Base-by-base conservation (phyloP, 1,140 invertebrate genomes). In the Belonocnema kinseyi region DNA sequence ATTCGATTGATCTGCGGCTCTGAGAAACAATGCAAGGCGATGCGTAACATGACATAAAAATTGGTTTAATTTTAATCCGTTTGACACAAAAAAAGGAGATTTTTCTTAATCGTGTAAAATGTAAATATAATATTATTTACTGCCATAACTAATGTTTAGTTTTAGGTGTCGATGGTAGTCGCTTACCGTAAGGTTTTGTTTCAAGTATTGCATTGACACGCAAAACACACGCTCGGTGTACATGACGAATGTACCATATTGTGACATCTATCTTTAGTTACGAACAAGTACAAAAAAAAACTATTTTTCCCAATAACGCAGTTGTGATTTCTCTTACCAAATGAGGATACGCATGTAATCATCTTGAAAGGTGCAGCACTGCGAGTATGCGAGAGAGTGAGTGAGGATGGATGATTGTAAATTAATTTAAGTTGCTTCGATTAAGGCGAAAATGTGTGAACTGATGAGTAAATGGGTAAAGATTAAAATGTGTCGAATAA, bases 321-420 rank as follows among this genome's bases (percentile, higher is more conserved):
- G 78, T 89, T 84, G 83, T 83, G 85, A 88, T 86, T 83, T 85
- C 78, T 83, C 75, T 82, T 86, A 88, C 85, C 84, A 88, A 88
- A 88, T 86, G 84, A 85, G 80, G 75, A 82, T 84, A 84, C 19
- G 77, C 77, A 80, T 77, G 78, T 87, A 80, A 86, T 87, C 74
- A 81, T 85, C 74, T 81, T 80, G 53, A 82, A 50, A 79, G 52
- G 53, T 56, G 46, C 72, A 52, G 71, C 40, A 19, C 26, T 71
- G 76, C 61, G 53, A 72, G 53, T 52, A 40, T 77, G 50, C 19
- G 16, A 76, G 56, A 74, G 76, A 75, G 72, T 75, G 56, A 80
- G 75, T 72, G 58, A 74, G 33, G 74, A 74, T 82, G 72, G 75
- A 77, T 70, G 75, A 72, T 72, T 79, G 58, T 72, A 80, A 76